phyloP scores from a whole-genome alignment of 2,888 invertebrate genomes.

The Didymodactylos carnosus region DNA sequence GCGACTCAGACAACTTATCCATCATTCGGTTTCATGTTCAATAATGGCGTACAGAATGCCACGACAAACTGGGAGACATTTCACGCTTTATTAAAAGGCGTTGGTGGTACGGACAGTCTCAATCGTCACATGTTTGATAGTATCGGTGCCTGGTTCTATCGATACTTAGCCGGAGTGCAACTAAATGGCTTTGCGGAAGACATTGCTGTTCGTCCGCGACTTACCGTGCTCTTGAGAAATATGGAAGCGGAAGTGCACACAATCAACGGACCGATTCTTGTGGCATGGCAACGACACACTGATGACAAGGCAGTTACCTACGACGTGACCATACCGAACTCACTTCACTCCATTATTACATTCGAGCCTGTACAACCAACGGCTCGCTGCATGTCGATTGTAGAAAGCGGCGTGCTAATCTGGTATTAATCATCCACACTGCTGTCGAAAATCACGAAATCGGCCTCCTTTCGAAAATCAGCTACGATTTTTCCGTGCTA shows the following conservation, averaged over 20 bases:
- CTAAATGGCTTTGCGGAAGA: not conserved
- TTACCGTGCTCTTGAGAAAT: not conserved
- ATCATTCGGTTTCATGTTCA: not conserved
- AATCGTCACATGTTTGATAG: not conserved
- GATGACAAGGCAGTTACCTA: not conserved
- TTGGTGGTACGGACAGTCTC: not conserved
- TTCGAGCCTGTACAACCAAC: not conserved
- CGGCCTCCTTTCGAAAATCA: too few relatives aligned
- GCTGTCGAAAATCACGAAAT: too few relatives aligned
- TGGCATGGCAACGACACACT: not conserved
- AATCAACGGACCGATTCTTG: not conserved
- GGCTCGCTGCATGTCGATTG: not conserved
- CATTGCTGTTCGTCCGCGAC: not conserved
- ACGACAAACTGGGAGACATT: not conserved
- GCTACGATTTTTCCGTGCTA: too few relatives aligned
- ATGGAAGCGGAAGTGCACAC: not conserved
- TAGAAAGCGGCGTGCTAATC: not conserved
- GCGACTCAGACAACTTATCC: not conserved
- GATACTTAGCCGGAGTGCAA: not conserved
- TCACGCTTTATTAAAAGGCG: not conserved
- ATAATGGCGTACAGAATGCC: not conserved
- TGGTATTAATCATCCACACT: not conserved
- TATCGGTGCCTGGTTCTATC: not conserved
- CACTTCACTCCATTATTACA: not conserved
- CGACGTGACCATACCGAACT: not conserved